Evolutionary conservation across 2,888 invertebrate genomes (phyloP).

Genomic region (Lycia hirtaria): DNA sequence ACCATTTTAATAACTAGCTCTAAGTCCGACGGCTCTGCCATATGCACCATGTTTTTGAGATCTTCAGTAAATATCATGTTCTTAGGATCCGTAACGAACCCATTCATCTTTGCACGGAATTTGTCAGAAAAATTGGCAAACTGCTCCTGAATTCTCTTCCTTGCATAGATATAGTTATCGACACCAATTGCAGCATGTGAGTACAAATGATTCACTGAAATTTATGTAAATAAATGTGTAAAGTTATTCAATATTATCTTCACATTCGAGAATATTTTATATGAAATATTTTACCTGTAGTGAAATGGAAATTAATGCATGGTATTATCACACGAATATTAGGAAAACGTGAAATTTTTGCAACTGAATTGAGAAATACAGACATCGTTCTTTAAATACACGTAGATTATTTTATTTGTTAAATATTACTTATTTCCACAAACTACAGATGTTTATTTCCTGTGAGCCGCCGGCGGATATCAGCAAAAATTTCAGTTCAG

Average conservation of each 20-base stretch:
- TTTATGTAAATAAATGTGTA: not conserved
- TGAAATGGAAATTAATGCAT: constrained; percentile 50
- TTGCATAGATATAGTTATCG: constrained; percentile 83
- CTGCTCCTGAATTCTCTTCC: constrained; percentile 84
- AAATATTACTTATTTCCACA: too few species aligned
- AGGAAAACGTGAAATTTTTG: constrained; percentile 46
- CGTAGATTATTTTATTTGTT: too few species aligned
- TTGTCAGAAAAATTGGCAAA: constrained; percentile 87
- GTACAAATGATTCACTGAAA: constrained; percentile 78
- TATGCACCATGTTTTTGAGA: constrained; percentile 91
- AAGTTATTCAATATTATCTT: not conserved
- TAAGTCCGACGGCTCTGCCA: constrained; percentile 88
- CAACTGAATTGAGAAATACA: constrained; percentile 53
- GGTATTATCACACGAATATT: constrained; percentile 51
- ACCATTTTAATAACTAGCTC: constrained; percentile 88
- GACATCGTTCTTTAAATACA: constrained; percentile 50
- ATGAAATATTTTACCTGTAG: constrained; percentile 51
- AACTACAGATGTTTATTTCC: too few species aligned
- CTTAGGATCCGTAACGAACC: constrained; percentile 83
- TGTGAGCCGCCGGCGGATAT: too few species aligned
- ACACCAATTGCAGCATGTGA: constrained; percentile 86
- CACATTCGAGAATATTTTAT: not conserved
- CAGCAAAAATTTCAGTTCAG: too few species aligned
- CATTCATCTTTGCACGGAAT: constrained; percentile 89
- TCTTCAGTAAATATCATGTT: constrained; percentile 94